Evolutionary conservation across 2,797 vertebrate species (phyloP).

Genomic region (Urosaurus nigricauda): DNA sequence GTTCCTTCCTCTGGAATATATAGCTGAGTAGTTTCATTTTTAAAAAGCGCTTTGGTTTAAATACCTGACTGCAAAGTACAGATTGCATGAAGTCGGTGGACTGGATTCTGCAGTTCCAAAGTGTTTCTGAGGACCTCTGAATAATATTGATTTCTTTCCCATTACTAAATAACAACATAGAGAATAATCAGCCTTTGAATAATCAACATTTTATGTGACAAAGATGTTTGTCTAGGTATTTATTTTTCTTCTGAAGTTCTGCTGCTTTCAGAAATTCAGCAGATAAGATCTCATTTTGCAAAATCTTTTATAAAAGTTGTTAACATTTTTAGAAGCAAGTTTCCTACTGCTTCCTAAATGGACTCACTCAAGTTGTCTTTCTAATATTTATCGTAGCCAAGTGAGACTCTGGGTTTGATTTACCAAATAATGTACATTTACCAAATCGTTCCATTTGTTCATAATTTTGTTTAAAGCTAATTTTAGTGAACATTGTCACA

Average conservation of each 20-base stretch:
- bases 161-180: not conserved
- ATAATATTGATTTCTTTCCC: not conserved
- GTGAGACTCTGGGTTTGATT: not conserved
- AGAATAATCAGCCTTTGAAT: not conserved
- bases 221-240: accelerated
- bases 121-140: not conserved
- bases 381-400: not conserved
- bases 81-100: not conserved
- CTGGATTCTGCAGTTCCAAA: not conserved
- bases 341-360: slow-evolving; percentile 46
- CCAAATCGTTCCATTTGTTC: not conserved
- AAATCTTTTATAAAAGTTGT: not conserved
- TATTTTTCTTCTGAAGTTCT: not conserved
- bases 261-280: not conserved
- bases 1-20: too few relatives aligned
- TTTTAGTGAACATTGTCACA: not conserved
- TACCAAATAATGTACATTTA: not conserved
- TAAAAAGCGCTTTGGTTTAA: not conserved
- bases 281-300: not conserved
- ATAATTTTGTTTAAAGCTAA: not conserved
- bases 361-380: slow-evolving; percentile 52
- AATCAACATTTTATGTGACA: not conserved
- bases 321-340: slow-evolving; percentile 16
- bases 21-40: too few relatives aligned
- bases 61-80: not conserved